Evolutionary conservation across 2,113 vertebrate genomes (phyloP), one percentile per base, ranked within the genome.

Genomic region (Chaetops frenatus): DNA sequence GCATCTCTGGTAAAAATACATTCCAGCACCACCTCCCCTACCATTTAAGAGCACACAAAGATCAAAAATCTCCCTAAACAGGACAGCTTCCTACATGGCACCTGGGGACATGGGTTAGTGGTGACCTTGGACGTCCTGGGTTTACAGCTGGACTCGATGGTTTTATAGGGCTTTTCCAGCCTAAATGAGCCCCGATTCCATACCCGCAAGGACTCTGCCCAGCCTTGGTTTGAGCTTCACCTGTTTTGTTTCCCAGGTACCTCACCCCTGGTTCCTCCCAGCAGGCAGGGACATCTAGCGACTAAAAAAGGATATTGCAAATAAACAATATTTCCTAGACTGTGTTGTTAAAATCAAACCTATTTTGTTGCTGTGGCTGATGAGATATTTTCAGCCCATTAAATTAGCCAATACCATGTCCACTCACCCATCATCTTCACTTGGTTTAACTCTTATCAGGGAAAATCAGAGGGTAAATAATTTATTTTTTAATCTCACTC

Each of bases 201-300:
- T 0, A 17, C 6, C 23, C 17, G 3, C 22, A 17, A 50, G 44
- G 31, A 74, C 27, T 45, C 31, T 42, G 53, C 65, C 5, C 36
- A 28, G 54, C 33, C 80, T 29, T 3, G 51, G 7, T 24, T 58
- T 44, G 11, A n/a, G 64, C 45, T 42, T 65, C 31, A 91, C 91
- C 92, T 86, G 81, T 48, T 44, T 31, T 36, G 23, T 58, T 61
- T 22, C n/a, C 22, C 70, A 47, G 48, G 47, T 65, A 15, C 70
- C 76, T 23, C 92, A 15, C 11, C 87, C 7, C 64, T 7, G 25
- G 40, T 21, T 29, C 57, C 76, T 88, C 61, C 65, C 56, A 92
- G 92, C 64, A 40, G 40, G 90, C 86, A 81, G 95, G 92, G 96
- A 96, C 96, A 97, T 96, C 96, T 97, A 95, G 96, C 38, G 96